Evolutionary conservation across 2,888 invertebrate genomes (phyloP).

Genomic region (Drosophila nr. medialis): DNA sequence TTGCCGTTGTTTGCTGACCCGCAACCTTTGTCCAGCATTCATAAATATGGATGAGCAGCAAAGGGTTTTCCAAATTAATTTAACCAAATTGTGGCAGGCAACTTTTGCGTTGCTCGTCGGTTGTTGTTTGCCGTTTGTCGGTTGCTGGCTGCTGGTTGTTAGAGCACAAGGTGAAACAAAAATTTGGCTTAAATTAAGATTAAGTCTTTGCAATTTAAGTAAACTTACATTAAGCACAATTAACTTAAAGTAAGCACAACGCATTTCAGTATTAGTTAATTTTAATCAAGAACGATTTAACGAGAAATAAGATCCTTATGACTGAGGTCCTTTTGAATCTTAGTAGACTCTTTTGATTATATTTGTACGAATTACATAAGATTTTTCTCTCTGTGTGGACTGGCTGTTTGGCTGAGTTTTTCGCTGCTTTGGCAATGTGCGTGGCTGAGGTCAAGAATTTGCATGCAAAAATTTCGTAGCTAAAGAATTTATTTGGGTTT

Average conservation of each 20-base stretch:
- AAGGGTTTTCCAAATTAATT: conserved; percentile 76
- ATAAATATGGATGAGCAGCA: conserved; percentile 76
- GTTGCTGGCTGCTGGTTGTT: neutral
- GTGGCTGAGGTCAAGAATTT: conserved; percentile 74
- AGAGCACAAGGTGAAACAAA: neutral
- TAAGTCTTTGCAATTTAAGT: neutral
- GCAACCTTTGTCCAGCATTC: conserved; percentile 18
- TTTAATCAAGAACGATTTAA: neutral
- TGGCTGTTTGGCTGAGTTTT: conserved; percentile 1
- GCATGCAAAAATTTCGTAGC: conserved; percentile 61
- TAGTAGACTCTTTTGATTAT: too few species aligned
- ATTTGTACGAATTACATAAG: neutral
- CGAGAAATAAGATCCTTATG: too few species aligned
- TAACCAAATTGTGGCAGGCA: conserved; percentile 64
- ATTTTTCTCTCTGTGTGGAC: neutral
- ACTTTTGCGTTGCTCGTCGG: neutral
- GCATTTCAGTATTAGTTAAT: neutral
- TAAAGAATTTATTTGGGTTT: conserved; percentile 69
- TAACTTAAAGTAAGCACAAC: neutral
- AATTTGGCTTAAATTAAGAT: neutral
- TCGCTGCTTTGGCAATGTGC: neutral
- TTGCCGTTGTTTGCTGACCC: neutral
- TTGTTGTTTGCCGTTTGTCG: neutral
- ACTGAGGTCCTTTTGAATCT: neutral
- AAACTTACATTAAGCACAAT: neutral